Base-by-base conservation (phyloP, 1,140 invertebrate species). In the Heliothis virescens region DNA sequence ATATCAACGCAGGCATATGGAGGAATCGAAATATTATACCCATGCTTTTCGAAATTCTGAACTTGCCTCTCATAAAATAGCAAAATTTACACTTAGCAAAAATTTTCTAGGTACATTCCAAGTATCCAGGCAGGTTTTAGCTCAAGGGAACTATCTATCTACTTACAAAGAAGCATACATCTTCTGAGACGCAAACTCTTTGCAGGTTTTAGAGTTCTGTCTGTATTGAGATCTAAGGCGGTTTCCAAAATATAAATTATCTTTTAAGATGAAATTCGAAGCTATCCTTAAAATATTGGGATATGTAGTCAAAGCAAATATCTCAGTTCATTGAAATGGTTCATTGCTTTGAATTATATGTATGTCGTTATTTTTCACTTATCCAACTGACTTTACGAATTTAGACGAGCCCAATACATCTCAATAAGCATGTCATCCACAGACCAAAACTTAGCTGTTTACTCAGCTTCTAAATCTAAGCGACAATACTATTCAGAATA, bases 361-460 rank as follows among this genome's bases (percentile, higher is more conserved):
- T 59, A 26, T 59, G 18, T 26, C 12, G 13, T n/a, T 9, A 4
- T 15, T 55, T 55, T 55, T 55, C 5, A n/a, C 50, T 52, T 9
- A 0, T n/a, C 52, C n/a, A n/a, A 3, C 52, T 16, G 13, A 7
- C 13, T 12, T 13, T 52, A 12, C 15, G 5, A 53, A 15, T 53
- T n/a, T 2, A 57, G 52, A n/a, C 52, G 5, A n/a, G 9, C 16
- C 53, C 10, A 57, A 26, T 59, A 59, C 15, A 26, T 59, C 11
- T 59, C 57, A 59, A 60, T 29, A 60, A 29, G 11, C 13, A 29
- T 60, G 12, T 60, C 57, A 60, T 15, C 12, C 57, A 63, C 13
- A 63, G 7, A 52, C 67, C 48, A 1, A 71, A 71, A 71, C 67
- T 71, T 71, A 47, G 29, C 34, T 63, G 29, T 47, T 52, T 52